Evolutionary conservation across 2,113 vertebrate genomes (phyloP), one percentile per base, ranked within the genome.

Genomic region (Grammomys surdaster): DNA sequence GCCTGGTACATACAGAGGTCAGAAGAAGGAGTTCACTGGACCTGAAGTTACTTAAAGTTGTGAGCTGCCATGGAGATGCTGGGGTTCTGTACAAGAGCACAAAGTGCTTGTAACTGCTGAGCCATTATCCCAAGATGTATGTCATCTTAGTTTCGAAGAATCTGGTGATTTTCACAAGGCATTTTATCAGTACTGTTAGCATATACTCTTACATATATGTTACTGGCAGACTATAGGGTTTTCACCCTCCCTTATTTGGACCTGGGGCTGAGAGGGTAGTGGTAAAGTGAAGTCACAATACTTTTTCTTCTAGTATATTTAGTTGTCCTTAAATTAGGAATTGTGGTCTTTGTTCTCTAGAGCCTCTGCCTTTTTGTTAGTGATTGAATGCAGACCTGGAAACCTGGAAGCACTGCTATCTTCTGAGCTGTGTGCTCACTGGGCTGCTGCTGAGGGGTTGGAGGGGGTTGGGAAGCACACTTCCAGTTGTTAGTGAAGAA

Each of bases 311-410:
- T 58, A 76, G 31, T 88, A 28, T 85, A 58, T 87, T 88, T 72
- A 84, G 43, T 94, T 89, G 72, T 81, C 31, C 33, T 91, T 93
- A 96, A 72, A 76, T 93, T 89, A 93, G 95, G 60, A 11, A 26
- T 89, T 93, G 28, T 56, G 31, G 85, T 90, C 70, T 17, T 93
- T 89, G 78, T 82, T 95, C 51, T 33, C 19, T 75, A 84, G 63
- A 28, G 3, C 12, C 24, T 36, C 20, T 40, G 31, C 54, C 60
- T 94, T 93, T 80, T 82, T 92, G 19, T 93, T 95, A 48, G 4
- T 91, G 60, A 51, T 60, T 94, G 65, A 87, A 10, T 92, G 20
- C 51, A 85, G 77, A 81, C 28, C 70, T 82, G 48, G 13, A 76
- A 94, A 33, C 28, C 76, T 82, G 54, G 11, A 76, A 94, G 43